These are phyloP conservation scores for Rhingia rostrata DNA, from an alignment of 2,888 invertebrate genomes.

Conservation along the genomic window DNA sequence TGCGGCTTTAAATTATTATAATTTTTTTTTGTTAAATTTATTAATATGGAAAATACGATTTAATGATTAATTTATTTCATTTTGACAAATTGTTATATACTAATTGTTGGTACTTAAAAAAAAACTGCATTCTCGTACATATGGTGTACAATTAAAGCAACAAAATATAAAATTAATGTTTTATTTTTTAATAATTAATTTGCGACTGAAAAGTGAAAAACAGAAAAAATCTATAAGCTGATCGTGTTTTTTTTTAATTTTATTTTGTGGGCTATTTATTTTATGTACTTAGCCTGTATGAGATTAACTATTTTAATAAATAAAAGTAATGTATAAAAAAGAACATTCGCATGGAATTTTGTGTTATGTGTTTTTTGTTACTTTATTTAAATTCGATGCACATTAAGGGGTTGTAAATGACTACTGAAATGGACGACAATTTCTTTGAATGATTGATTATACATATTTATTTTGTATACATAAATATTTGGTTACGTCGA, in stretches of 20 bases:
- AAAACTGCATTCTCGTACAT: slow-evolving; percentile 32
- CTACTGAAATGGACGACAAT: too few species aligned
- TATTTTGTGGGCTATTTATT: slow-evolving; percentile 41
- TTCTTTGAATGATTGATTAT: too few species aligned
- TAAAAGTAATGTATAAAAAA: slow-evolving; percentile 44
- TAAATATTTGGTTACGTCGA: too few species aligned
- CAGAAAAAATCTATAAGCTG: slow-evolving; percentile 43
- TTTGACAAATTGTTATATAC: slow-evolving; percentile 36
- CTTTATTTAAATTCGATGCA: neutral
- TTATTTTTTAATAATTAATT: slow-evolving; percentile 60
- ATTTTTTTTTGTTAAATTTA: slow-evolving; percentile 29
- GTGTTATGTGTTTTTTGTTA: slow-evolving; percentile 18
- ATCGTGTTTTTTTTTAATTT: slow-evolving; percentile 53
- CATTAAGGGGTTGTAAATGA: too few species aligned
- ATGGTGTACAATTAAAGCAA: slow-evolving; percentile 6
- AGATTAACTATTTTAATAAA: slow-evolving; percentile 72
- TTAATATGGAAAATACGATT: slow-evolving; percentile 27
- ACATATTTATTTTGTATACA: too few species aligned
- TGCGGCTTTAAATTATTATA: slow-evolving; percentile 57
- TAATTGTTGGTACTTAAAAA: slow-evolving; percentile 69
- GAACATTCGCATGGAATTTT: slow-evolving; percentile 31
- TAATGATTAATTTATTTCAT: slow-evolving; percentile 15
- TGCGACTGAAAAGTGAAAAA: slow-evolving; percentile 66
- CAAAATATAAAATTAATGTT: slow-evolving; percentile 5
- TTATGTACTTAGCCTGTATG: slow-evolving; percentile 50